phyloP scores from a whole-genome alignment of 2,797 vertebrate species.

The Takifugu ocellatus region DNA sequence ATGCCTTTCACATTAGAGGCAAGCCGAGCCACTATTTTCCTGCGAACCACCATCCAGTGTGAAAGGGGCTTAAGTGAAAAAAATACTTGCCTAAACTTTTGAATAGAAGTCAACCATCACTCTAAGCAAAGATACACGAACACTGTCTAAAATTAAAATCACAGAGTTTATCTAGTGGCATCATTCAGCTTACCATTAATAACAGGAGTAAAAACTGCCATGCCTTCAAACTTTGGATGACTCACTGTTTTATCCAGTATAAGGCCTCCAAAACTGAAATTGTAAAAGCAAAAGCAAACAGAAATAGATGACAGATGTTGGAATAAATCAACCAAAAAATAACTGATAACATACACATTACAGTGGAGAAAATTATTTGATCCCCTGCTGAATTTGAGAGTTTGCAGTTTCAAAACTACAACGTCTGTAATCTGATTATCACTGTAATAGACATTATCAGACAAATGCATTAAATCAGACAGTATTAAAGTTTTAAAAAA shows the following conservation, averaged over 20 bases:
- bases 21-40: no score
- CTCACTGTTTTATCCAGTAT: slow-evolving; percentile 92
- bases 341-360: background rate
- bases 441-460: no score
- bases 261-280: slow-evolving; percentile 86
- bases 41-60: no score
- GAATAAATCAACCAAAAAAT: background rate
- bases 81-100: no score
- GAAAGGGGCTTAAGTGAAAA: no score
- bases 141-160: background rate
- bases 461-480: no score
- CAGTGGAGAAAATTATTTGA: background rate
- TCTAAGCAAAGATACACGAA: background rate
- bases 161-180: background rate
- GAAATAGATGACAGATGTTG: background rate
- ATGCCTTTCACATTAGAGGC: no score
- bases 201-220: slow-evolving; percentile 93
- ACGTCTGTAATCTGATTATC: no score
- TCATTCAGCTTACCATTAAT: slow-evolving; percentile 84
- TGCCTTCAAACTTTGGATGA: slow-evolving; percentile 85
- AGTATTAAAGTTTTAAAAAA: no score
- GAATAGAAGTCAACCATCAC: no score
- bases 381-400: no score
- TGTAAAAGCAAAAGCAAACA: slow-evolving; percentile 22
- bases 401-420: no score